phyloP scores from a whole-genome alignment of 2,113 vertebrate species.

The Pomatorhinus ruficollis region DNA sequence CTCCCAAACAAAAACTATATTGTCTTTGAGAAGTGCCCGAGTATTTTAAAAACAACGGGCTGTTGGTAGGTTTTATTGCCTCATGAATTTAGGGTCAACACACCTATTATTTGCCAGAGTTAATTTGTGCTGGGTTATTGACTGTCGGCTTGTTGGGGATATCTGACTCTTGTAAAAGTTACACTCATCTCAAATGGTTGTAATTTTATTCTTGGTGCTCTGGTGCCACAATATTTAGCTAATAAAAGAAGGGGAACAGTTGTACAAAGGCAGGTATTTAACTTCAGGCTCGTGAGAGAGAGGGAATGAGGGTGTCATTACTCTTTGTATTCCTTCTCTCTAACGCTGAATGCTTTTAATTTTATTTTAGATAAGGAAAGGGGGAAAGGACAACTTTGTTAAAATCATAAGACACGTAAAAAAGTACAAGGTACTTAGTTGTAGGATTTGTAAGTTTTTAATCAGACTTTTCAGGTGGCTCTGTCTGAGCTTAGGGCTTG shows the following conservation, averaged over 20 bases:
- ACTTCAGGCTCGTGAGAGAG: background rate
- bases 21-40: slow-evolving; percentile 16
- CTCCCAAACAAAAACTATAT: slow-evolving; percentile 26
- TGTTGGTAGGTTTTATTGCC: slow-evolving; percentile 34
- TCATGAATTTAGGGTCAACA: slow-evolving; percentile 58
- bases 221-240: background rate
- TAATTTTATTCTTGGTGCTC: background rate
- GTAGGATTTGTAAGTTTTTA: background rate
- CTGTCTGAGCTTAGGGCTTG: background rate
- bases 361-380: background rate
- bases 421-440: background rate
- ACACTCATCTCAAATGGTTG: slow-evolving; percentile 26
- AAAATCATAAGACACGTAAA: fast-evolving
- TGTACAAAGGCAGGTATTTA: slow-evolving; percentile 19
- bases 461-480: background rate
- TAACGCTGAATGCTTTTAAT: background rate
- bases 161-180: slow-evolving; percentile 47
- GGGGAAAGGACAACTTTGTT: background rate
- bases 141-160: background rate
- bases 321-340: background rate
- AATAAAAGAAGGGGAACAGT: background rate
- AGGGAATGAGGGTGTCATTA: background rate
- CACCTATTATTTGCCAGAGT: slow-evolving; percentile 50
- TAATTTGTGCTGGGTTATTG: slow-evolving; percentile 50
- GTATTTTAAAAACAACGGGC: slow-evolving; percentile 11